Base-by-base conservation (phyloP, 2,888 invertebrate species). In the Daptonema setosum region DNA sequence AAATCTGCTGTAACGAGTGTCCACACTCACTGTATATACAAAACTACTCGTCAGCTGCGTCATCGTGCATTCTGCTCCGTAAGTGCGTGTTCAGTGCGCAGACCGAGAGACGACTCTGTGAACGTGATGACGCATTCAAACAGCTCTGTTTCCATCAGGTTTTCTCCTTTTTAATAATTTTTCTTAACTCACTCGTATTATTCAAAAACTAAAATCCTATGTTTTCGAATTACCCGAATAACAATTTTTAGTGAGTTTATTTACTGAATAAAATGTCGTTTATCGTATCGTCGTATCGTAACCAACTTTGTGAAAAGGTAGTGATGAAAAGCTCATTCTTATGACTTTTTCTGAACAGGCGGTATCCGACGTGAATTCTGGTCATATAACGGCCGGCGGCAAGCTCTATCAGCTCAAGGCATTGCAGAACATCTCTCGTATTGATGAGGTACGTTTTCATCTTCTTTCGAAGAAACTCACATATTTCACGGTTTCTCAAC, bases 21-120 rank as follows among this genome's bases (percentile, higher is more conserved):
- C 95, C 95, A 0, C 95, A 97, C 76, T 86, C 88, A 66, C 78
- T 97, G 61, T 97, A 97, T 76, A 90, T 97, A 65, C 93, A 95
- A 76, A 97, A 97, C 76, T 97, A 95, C 72, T 88, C 88, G 62
- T 95, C 95, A 17, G 93, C 95, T 41, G 87, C 88, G 43, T 85
- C 87, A 63, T 88, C 88, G 53, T 97, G 95, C 71, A 78, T 97
- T 52, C 80, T 84, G 59, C 77, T 97, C 52, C 67, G 69, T 56
- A 73, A 72, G 60, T 76, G 74, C 74, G 60, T 75, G 20, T 76
- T 76, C 62, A 63, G 64, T 45, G 63, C 70, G 24, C 61, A 62
- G 17, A 58, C 57, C 28, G 67, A 69, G 53, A 53, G 59, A 35
- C 56, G 59, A 2, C 54, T 70, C 47, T 77, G 78, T 25, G 80